Evolutionary conservation across 2,888 invertebrate genomes (phyloP).

Genomic region (Tenthredo amoena): DNA sequence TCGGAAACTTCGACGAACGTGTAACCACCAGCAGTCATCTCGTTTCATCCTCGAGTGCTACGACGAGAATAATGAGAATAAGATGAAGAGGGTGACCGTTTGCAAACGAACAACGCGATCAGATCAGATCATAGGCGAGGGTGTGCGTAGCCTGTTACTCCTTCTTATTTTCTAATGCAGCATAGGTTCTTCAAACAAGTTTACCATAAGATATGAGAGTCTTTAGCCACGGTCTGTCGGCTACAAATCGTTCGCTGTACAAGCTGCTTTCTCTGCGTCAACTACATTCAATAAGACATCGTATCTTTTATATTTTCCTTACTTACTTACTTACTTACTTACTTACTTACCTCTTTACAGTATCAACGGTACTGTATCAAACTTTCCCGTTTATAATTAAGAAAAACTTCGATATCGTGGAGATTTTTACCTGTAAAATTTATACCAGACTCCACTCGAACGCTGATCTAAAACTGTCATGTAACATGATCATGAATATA

Average conservation of each 20-base stretch:
- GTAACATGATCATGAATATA: background rate
- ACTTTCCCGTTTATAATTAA: conserved; percentile 1
- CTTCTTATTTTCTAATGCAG: background rate
- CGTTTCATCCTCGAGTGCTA: background rate
- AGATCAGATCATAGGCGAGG: background rate
- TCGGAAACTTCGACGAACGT: conserved; percentile 4
- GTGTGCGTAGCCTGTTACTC: background rate
- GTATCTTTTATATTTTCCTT: background rate
- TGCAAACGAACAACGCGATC: background rate
- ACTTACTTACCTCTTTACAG: background rate
- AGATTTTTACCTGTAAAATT: background rate
- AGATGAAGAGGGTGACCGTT: background rate
- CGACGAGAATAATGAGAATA: background rate
- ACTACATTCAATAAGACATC: conserved; percentile 5
- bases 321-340: conserved; percentile 11
- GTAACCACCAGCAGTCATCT: background rate
- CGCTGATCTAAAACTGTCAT: background rate
- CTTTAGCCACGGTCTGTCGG: conserved; percentile 23
- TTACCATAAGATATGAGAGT: conserved; percentile 14
- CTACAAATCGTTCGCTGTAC: conserved; percentile 8
- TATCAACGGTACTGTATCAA: background rate
- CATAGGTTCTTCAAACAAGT: background rate
- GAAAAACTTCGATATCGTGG: background rate
- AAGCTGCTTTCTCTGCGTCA: conserved; percentile 41
- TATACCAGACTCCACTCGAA: background rate